Evolutionary conservation across 1,140 invertebrate genomes (phyloP).

Genomic region (Phymastichus coffea): DNA sequence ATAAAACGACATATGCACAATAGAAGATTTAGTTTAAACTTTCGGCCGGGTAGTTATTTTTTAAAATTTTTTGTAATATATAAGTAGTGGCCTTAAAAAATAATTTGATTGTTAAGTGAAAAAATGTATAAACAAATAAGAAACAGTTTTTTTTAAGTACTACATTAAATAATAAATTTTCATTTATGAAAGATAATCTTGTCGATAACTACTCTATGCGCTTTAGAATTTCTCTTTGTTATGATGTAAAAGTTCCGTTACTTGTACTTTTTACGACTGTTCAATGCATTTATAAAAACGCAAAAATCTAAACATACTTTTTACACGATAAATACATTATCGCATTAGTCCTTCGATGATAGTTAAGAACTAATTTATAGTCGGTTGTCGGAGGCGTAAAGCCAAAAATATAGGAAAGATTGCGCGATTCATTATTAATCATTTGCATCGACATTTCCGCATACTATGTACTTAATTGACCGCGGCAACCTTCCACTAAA

Average conservation of each 20-base stretch:
- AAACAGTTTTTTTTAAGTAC: no score
- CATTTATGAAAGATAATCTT: no score
- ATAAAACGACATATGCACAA: no score
- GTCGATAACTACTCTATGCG: background rate
- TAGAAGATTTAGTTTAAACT: no score
- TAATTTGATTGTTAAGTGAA: no score
- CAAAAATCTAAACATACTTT: constrained; percentile 2
- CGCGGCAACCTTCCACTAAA: background rate
- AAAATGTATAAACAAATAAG: no score
- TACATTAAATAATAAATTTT: no score
- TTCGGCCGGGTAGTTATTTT: no score
- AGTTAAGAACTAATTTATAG: constrained; percentile 5
- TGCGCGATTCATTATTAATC: background rate
- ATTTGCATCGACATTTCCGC: background rate
- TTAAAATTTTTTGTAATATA: no score
- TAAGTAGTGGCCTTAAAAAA: no score
- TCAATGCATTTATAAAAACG: constrained; percentile 19
- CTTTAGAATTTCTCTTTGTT: background rate
- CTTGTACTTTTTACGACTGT: constrained; percentile 19
- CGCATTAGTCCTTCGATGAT: constrained; percentile 1
- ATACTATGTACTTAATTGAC: constrained; percentile 19
- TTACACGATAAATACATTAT: constrained; percentile 11
- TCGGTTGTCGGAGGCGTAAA: background rate
- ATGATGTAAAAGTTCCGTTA: constrained; percentile 16
- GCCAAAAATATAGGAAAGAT: background rate